These are phyloP conservation scores for Penaeus japonicus DNA, from an alignment of 1,140 invertebrate species.

Conservation along the genomic window DNA sequence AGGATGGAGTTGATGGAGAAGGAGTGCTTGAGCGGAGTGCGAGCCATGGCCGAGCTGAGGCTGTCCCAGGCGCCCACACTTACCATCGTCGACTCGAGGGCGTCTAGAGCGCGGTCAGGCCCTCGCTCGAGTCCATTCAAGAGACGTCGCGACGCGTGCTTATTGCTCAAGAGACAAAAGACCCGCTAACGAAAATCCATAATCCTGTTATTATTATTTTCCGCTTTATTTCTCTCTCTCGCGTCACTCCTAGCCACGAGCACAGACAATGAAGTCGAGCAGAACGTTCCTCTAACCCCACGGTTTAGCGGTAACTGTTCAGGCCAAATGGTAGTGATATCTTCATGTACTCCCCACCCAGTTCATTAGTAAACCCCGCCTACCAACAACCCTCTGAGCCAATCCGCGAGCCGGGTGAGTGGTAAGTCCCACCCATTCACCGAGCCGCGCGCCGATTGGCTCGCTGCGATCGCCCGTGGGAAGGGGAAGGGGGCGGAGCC, in stretches of 20 bases:
- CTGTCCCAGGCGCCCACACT: slow-evolving; percentile 42
- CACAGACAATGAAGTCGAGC: background rate
- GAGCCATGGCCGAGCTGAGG: slow-evolving; percentile 64
- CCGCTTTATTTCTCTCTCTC: background rate
- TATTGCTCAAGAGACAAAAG: background rate
- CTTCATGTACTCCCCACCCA: slow-evolving; percentile 41
- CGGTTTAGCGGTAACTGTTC: slow-evolving; percentile 51
- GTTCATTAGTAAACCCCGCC: background rate
- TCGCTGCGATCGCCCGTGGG: background rate
- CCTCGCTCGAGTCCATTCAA: slow-evolving; percentile 16
- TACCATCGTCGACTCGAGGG: slow-evolving; percentile 4
- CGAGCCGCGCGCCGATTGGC: background rate
- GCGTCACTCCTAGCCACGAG: background rate
- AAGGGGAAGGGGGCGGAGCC: background rate
- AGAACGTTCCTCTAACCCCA: slow-evolving; percentile 8
- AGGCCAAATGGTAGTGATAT: slow-evolving; percentile 8
- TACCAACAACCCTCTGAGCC: background rate
- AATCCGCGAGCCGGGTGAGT: background rate
- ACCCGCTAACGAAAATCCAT: background rate
- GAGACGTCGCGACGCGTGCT: too few species aligned
- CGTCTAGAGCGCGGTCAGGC: background rate
- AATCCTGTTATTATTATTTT: background rate
- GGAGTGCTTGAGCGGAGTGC: slow-evolving; percentile 73
- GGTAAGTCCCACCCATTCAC: background rate
- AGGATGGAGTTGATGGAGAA: slow-evolving; percentile 78